Percentiles rank a stretch among this genome's conserved stretches.
phyloP scores from a whole-genome alignment of 2,113 vertebrate genomes.

The Ranitomeya variabilis region DNA sequence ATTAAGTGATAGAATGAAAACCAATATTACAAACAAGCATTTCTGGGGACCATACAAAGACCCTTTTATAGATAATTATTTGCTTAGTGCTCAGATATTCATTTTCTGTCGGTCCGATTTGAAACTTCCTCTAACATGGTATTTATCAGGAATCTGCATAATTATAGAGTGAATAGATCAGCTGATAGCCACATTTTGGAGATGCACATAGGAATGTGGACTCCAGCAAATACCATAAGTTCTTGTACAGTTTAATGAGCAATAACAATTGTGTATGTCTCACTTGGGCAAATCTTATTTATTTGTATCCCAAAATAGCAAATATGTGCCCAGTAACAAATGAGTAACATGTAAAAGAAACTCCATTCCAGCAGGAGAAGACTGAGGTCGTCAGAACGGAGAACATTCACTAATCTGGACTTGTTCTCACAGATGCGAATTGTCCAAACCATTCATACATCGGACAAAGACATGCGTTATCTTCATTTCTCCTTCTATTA shows the following conservation, averaged over 20 bases:
- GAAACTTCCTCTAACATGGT: slow-evolving; percentile 33
- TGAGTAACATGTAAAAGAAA: too few species aligned
- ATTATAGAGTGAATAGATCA: slow-evolving; percentile 31
- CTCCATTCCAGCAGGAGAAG: neutral
- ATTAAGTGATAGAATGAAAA: too few species aligned
- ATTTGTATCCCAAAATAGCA: neutral
- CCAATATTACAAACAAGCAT: neutral
- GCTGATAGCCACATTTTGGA: slow-evolving; percentile 41
- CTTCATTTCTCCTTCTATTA: neutral
- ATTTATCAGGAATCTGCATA: slow-evolving; percentile 38
- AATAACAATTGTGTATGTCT: slow-evolving; percentile 52
- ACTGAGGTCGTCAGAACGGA: neutral
- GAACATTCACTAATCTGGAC: neutral
- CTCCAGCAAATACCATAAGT: slow-evolving; percentile 46
- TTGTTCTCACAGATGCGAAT: neutral
- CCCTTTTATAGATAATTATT: slow-evolving; percentile 13
- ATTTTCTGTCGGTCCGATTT: neutral
- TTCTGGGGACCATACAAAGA: neutral
- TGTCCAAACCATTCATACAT: neutral
- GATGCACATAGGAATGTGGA: slow-evolving; percentile 43
- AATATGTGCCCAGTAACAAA: neutral
- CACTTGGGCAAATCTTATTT: slow-evolving; percentile 46
- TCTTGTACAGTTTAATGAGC: slow-evolving; percentile 52
- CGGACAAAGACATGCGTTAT: neutral
- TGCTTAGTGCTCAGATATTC: neutral